These are phyloP conservation scores for Cyclargus thomasi DNA, from an alignment of 1,140 invertebrate genomes.

Conservation along the genomic window DNA sequence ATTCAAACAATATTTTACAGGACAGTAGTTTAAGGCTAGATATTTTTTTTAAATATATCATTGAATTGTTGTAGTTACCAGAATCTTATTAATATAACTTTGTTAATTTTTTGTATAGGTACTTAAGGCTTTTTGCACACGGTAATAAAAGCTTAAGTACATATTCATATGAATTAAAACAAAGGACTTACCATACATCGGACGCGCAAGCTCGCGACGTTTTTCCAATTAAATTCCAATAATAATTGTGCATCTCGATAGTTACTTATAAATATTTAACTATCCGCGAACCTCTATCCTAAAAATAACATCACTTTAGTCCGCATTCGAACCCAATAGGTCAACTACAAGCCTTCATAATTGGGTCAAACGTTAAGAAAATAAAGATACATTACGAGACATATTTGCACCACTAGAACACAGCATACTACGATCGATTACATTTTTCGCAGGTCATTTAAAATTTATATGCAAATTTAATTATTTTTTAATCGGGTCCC, in stretches of 20 bases:
- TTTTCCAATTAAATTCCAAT: slow-evolving; percentile 37
- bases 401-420: slow-evolving; percentile 16
- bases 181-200: slow-evolving; percentile 56
- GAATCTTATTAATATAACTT: too few species aligned
- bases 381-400: slow-evolving; percentile 29
- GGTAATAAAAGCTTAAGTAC: background rate
- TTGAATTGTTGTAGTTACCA: too few species aligned
- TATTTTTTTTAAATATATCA: too few species aligned
- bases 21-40: too few species aligned
- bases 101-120: too few species aligned
- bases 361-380: slow-evolving; percentile 67
- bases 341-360: slow-evolving; percentile 65
- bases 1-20: too few species aligned
- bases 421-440: slow-evolving; percentile 21
- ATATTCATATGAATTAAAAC: slow-evolving; percentile 29
- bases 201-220: slow-evolving; percentile 39
- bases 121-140: background rate
- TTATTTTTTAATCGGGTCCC: slow-evolving; percentile 30
- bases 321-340: slow-evolving; percentile 68
- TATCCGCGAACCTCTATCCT: slow-evolving; percentile 71
- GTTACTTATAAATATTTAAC: slow-evolving; percentile 72
- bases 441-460: slow-evolving; percentile 17
- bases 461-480: slow-evolving; percentile 25
- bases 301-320: slow-evolving; percentile 70
- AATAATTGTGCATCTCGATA: slow-evolving; percentile 48